Percentiles rank a stretch among this genome's conserved stretches.
These are phyloP conservation scores for Semibalanus balanoides DNA, from an alignment of 1,140 invertebrate species.

Conservation along the genomic window DNA sequence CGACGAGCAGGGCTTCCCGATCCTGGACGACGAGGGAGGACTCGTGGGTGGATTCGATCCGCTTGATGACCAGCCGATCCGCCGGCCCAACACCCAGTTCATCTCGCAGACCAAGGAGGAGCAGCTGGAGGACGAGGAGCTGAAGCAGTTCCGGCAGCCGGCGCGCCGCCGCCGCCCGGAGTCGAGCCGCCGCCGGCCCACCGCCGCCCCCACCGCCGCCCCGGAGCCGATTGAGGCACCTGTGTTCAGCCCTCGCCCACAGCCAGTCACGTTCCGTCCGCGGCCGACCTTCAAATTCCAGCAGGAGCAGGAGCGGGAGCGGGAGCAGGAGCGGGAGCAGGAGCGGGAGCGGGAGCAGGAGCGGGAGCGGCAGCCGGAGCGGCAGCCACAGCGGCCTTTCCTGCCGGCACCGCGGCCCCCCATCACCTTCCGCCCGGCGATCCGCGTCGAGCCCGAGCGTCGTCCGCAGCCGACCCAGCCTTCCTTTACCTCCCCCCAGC, in stretches of 20 bases:
- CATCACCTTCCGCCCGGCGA: neutral
- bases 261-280: neutral
- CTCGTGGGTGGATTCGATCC: neutral
- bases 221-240: conserved; percentile 5
- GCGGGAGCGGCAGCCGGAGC: neutral
- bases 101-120: conserved; percentile 17
- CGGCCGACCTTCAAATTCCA: neutral
- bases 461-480: conserved; percentile 9
- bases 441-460: neutral
- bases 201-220: no score
- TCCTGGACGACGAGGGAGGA: conserved; percentile 7
- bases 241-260: neutral
- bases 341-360: neutral
- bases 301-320: neutral
- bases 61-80: conserved; percentile 11
- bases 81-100: conserved; percentile 18
- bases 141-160: conserved; percentile 12
- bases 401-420: neutral
- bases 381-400: no score
- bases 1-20: conserved; percentile 34
- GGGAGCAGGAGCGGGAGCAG: no score
- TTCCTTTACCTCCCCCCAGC: conserved; percentile 9
- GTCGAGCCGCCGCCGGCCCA: neutral
- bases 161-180: neutral
- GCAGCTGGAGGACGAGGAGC: conserved; percentile 17